Conservation (phyloP, 2,888 invertebrate genomes). For the Hemaris fuciformis region DNA sequence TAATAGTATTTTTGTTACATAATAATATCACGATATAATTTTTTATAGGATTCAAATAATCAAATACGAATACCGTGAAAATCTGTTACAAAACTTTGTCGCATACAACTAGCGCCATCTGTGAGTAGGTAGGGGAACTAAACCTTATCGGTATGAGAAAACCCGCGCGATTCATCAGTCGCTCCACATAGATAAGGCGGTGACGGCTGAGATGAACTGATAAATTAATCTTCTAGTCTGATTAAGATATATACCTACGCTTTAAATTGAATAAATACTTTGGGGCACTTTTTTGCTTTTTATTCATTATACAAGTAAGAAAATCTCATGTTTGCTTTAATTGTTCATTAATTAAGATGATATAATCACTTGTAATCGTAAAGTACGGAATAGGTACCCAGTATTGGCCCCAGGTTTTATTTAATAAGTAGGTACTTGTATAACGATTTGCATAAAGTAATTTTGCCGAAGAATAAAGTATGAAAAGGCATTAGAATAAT, state of each 20-base stretch:
- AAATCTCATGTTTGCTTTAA: too few relatives aligned
- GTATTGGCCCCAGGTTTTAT: too few relatives aligned
- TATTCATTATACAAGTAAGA: too few relatives aligned
- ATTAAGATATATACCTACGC: background rate
- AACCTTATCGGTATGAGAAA: constrained; percentile 2
- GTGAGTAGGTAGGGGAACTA: constrained; percentile 55
- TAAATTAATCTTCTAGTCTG: constrained; percentile 1
- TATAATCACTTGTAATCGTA: too few relatives aligned
- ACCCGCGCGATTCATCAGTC: constrained; percentile 1
- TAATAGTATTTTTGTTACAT: too few relatives aligned
- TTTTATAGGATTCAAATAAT: too few relatives aligned
- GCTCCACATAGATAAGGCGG: constrained; percentile 21
- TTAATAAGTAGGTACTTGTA: too few relatives aligned
- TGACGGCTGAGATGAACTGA: constrained; percentile 13
- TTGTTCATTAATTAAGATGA: too few relatives aligned
- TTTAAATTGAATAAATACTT: too few relatives aligned
- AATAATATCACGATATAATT: too few relatives aligned
- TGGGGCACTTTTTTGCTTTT: background rate
- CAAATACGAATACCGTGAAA: background rate
- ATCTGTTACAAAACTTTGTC: background rate
- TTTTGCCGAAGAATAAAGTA: background rate
- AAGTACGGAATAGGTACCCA: too few relatives aligned
- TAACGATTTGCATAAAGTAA: too few relatives aligned
- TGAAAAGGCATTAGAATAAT: background rate
- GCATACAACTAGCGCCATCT: constrained; percentile 57